Evolutionary conservation across 2,888 invertebrate genomes (phyloP), one percentile per base, ranked within the genome.

Genomic region (Bombylius major): DNA sequence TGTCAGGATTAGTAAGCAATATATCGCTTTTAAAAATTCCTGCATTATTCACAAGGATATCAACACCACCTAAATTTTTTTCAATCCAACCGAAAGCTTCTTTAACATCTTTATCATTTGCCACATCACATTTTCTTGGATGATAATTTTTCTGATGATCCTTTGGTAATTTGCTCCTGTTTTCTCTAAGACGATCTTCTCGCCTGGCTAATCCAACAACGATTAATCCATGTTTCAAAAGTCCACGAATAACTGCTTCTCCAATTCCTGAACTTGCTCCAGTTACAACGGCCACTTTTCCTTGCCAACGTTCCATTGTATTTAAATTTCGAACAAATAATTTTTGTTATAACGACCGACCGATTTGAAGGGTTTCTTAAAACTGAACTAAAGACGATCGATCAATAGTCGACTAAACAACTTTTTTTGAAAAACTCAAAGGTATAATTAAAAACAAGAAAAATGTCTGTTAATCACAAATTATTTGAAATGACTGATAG

Each of bases 231-330:
- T 71, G 67, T 47, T 71, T 65, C 1, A 76, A 73, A 36, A 81
- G 66, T 50, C 72, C 69, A 51, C 67, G 66, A 23, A 69, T 67
- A 50, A 77, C 70, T 2, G 75, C 76, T 2, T 76, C 77, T 9
- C 79, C 83, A 56, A 83, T 82, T 1, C 82, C 83, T 0, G 77
- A 72, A 66, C 82, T 82, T 9, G 81, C 81, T 1, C 82, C 83
- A 0, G 82, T 82, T 50, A 83, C 80, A 34, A 83, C 75, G 0
- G 81, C 82, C 0, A 79, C 76, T 62, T 78, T 78, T 58, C 79
- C 79, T 2, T 64, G 62, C 82, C 82, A 82, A 34, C 79, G 77
- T 31, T 83, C 79, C 78, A 80, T 78, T n/a, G n/a, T n/a, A n/a
- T 57, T 42, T 23, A 23, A 23, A 23, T 2, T n/a, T n/a, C n/a